Evolutionary conservation across 2,888 invertebrate species (phyloP).

Genomic region (Pinctada fucata): DNA sequence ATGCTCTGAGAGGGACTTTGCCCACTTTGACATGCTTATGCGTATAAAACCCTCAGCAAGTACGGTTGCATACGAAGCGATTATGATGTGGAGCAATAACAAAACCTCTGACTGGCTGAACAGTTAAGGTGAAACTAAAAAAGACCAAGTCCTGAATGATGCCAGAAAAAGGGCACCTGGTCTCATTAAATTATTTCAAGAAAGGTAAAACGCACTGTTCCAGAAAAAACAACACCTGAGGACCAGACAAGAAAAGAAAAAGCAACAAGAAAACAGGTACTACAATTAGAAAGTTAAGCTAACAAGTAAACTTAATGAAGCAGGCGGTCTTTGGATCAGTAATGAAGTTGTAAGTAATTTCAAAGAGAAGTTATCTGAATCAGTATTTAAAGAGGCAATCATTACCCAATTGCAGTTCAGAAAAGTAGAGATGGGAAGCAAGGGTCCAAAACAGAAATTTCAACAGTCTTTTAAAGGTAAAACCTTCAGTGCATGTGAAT

Average conservation of each 20-base stretch:
- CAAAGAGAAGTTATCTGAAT: not conserved
- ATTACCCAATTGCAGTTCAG: not conserved
- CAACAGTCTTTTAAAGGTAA: not conserved
- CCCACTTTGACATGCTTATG: slow-evolving; percentile 26
- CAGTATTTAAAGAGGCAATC: not conserved
- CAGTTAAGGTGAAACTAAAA: not conserved
- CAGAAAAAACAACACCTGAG: not conserved
- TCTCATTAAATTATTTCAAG: slow-evolving; percentile 13
- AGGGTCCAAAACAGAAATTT: not conserved
- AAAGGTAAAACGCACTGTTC: not conserved
- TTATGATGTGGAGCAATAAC: slow-evolving; percentile 42
- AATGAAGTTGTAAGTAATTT: not conserved
- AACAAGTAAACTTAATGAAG: not conserved
- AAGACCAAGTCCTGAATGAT: slow-evolving; percentile 20
- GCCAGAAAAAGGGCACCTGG: slow-evolving; percentile 13
- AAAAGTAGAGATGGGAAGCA: not conserved
- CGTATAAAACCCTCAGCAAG: slow-evolving; percentile 35
- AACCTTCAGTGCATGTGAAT: not conserved
- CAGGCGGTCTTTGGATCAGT: not conserved
- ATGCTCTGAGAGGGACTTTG: slow-evolving; percentile 23
- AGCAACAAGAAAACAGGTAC: not conserved
- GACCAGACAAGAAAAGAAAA: not conserved
- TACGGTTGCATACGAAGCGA: slow-evolving; percentile 23
- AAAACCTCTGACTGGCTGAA: slow-evolving; percentile 37
- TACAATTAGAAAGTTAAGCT: not conserved